Percentiles rank a stretch among this genome's conserved stretches.
These are phyloP conservation scores for Prunella fulvescens DNA, from an alignment of 2,113 vertebrate genomes.

Conservation along the genomic window DNA sequence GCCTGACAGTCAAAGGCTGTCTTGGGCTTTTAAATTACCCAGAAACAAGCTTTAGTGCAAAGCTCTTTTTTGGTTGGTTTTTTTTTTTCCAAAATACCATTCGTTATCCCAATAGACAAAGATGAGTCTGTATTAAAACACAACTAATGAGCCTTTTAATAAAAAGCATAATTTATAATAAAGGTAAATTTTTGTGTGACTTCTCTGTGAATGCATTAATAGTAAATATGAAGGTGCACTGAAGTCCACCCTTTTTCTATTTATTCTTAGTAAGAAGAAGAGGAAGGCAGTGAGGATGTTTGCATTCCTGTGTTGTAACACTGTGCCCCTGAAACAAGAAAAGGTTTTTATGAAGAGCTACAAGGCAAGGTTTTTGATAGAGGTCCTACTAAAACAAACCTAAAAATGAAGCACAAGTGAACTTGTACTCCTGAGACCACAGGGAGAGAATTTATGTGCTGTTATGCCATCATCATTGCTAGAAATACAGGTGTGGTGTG, in stretches of 20 bases:
- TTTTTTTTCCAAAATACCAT: neutral
- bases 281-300: neutral
- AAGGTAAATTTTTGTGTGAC: neutral
- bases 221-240: neutral
- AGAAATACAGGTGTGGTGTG: neutral
- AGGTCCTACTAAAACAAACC: neutral
- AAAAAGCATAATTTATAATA: neutral
- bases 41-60: neutral
- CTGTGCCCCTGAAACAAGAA: neutral
- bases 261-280: neutral
- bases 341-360: neutral
- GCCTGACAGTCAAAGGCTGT: slow-evolving; percentile 21
- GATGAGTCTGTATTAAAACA: slow-evolving; percentile 47
- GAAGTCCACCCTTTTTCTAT: neutral
- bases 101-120: neutral
- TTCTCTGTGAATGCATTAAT: neutral
- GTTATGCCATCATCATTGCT: neutral
- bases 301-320: neutral
- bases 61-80: no score
- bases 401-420: neutral
- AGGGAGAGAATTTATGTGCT: neutral
- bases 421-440: neutral
- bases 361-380: neutral
- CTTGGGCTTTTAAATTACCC: slow-evolving; percentile 45
- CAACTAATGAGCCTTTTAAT: neutral